Conservation (phyloP, 2,888 invertebrate genomes). For the Hyposoter didymator region DNA sequence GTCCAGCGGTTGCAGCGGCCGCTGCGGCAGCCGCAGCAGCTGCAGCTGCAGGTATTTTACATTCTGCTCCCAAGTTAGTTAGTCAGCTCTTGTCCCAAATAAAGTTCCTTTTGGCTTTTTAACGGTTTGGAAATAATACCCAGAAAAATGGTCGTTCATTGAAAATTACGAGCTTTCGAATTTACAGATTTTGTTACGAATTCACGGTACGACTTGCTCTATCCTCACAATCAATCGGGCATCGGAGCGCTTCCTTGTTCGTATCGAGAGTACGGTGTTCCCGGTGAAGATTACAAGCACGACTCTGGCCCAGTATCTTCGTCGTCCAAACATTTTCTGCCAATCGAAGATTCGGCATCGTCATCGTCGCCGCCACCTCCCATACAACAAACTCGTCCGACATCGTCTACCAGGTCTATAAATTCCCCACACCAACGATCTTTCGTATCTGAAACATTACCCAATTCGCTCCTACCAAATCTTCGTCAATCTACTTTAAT, state of each 20-base stretch:
- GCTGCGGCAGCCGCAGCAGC: constrained; percentile 72
- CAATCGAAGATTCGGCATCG: constrained; percentile 58
- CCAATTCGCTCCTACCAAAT: constrained; percentile 32
- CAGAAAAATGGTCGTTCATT: not conserved
- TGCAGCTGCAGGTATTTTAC: constrained; percentile 70
- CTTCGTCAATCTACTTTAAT: constrained; percentile 51
- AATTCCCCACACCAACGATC: constrained; percentile 50
- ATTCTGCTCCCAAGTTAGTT: too few species aligned
- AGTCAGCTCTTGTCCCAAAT: too few species aligned
- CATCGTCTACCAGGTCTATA: constrained; percentile 51
- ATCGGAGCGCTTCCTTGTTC: constrained; percentile 37
- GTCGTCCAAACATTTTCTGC: constrained; percentile 43
- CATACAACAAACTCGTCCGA: constrained; percentile 20
- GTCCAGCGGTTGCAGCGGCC: constrained; percentile 80
- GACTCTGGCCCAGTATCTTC: constrained; percentile 47
- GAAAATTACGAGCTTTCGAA: not conserved
- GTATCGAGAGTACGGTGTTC: constrained; percentile 56
- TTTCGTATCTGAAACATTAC: not conserved
- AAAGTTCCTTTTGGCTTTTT: too few species aligned
- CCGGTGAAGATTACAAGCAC: constrained; percentile 42
- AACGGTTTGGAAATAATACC: not conserved
- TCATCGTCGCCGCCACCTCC: constrained; percentile 60
- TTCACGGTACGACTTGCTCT: constrained; percentile 63
- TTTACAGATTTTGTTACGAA: constrained; percentile 66
- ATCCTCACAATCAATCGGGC: constrained; percentile 51